Evolutionary conservation across 2,888 invertebrate species (phyloP), one percentile per base, ranked within the genome.

Genomic region (Synergus gifuensis): DNA sequence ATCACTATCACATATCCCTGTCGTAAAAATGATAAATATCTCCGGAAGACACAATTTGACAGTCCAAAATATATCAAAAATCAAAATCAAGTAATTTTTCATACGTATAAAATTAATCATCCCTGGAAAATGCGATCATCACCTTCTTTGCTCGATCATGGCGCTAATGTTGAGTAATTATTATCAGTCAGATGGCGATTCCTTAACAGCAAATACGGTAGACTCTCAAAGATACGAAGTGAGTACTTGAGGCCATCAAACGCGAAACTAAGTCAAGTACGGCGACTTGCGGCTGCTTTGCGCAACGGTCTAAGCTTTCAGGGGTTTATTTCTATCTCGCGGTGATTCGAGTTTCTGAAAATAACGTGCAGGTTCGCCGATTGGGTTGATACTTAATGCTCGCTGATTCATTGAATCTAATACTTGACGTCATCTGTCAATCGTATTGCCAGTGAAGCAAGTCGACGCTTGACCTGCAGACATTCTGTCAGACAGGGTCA

Each of bases 241-340:
- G 73, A 73, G 36, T 73, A 58, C 73, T 54, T 73, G 73, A 58
- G 73, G 54, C 73, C 73, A 54, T 73, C 73, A 73, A 73, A 73
- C 73, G 73, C 73, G 83, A 88, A 90, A 89, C 88, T 88, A 86
- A 90, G 89, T 89, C 89, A 89, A 90, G 90, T 89, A 89, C 90
- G 84, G 78, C 63, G 82, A 69, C 84, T 73, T 49, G 82, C 83
- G 86, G 73, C 60, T 83, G 83, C 80, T 88, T 89, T 87, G 88
- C 88, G 89, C 89, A 89, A 89, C 77, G 9, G 63, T 36, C 49
- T 77, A 40, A 78, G 62, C 76, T 76, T 60, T n/a, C 62, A 49
- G 73, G 40, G 83, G 88, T 87, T 90, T 90, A 90, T 90, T 90
- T 90, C 86, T 85, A 87, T 85, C 85, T 84, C 78, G 85, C 83